These are phyloP conservation scores for Oreortyx pictus DNA, from an alignment of 2,797 vertebrate genomes.

Conservation along the genomic window DNA sequence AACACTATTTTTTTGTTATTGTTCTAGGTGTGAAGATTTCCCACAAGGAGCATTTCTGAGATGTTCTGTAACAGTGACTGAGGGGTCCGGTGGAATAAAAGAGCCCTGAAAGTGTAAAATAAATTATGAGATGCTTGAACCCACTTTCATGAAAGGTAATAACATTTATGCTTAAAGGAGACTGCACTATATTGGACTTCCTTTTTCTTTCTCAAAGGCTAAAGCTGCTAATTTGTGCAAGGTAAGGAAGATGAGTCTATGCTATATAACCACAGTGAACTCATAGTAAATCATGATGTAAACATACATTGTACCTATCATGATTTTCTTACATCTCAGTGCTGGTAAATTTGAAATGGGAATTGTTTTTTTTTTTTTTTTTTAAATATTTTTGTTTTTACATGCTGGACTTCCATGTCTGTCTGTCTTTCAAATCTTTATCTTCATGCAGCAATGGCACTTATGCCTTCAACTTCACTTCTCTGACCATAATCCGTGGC, in stretches of 20 bases:
- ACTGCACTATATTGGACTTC: not conserved
- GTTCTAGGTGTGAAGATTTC: not conserved
- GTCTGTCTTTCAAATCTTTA: not conserved
- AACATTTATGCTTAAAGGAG: not conserved
- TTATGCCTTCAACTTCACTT: not conserved
- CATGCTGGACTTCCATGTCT: not conserved
- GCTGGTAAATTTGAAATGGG: not conserved
- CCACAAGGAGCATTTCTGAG: not conserved
- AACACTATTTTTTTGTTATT: not conserved
- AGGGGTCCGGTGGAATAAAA: not conserved
- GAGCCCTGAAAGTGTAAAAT: not conserved
- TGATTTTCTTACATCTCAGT: not conserved
- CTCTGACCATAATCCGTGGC: not conserved
- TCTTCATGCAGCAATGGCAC: not conserved
- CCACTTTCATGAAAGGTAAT: not conserved
- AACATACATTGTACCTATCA: rapidly evolving
- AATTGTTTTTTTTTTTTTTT: not conserved
- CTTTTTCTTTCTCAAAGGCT: not conserved
- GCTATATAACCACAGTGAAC: not conserved
- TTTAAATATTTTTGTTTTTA: not conserved
- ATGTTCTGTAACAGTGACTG: not conserved
- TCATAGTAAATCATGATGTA: rapidly evolving
- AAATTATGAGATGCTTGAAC: not conserved
- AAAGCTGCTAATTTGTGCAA: not conserved
- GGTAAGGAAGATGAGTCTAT: not conserved